These are phyloP conservation scores for Cherax quadricarinatus DNA, from an alignment of 1,140 invertebrate genomes.

Conservation along the genomic window DNA sequence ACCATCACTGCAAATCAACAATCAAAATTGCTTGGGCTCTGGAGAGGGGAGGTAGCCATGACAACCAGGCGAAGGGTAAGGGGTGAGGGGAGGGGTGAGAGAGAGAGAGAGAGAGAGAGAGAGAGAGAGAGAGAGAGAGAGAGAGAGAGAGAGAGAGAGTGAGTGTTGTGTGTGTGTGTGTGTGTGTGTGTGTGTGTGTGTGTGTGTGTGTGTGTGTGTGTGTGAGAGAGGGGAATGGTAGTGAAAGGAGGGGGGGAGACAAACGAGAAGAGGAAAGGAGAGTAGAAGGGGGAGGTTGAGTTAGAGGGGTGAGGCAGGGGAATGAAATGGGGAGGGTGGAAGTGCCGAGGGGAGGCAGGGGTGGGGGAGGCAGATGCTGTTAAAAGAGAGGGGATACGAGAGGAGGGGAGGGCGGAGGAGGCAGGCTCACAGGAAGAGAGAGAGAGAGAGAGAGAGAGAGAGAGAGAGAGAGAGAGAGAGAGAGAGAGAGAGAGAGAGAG, in stretches of 20 bases:
- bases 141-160: not conserved
- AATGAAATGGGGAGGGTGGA: too few relatives aligned
- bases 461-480: not conserved
- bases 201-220: too few relatives aligned
- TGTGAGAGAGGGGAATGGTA: too few relatives aligned
- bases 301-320: too few relatives aligned
- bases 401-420: not conserved
- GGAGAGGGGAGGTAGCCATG: slow-evolving; percentile 56
- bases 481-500: not conserved
- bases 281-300: not conserved
- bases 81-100: slow-evolving; percentile 1
- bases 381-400: not conserved
- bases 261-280: not conserved
- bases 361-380: not conserved
- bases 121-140: not conserved
- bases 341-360: not conserved
- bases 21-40: slow-evolving; percentile 55
- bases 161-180: too few relatives aligned
- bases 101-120: not conserved
- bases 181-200: too few relatives aligned
- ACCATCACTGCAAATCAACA: slow-evolving; percentile 59
- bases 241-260: not conserved
- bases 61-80: slow-evolving; percentile 4
- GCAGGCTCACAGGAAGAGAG: too few relatives aligned
- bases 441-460: not conserved